phyloP scores from a whole-genome alignment of 2,888 invertebrate genomes.

The Andrena bicolor region DNA sequence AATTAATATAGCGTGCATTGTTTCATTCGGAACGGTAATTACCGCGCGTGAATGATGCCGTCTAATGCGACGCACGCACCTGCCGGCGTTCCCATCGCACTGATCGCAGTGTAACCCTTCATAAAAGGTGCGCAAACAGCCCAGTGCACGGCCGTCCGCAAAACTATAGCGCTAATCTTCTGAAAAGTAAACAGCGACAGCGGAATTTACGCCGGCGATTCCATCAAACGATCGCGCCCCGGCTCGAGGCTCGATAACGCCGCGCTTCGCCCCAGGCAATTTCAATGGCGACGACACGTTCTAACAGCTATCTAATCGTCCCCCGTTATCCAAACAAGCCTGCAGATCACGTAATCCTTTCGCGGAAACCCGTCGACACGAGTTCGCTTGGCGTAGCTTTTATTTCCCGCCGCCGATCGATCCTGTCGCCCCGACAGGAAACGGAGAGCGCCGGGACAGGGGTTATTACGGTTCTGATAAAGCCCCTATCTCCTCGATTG shows the following conservation, averaged over 20 bases:
- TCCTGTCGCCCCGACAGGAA: not conserved
- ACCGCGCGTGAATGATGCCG: not conserved
- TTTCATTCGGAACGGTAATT: not conserved
- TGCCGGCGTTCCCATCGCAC: not conserved
- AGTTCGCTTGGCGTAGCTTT: not conserved
- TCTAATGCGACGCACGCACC: not conserved
- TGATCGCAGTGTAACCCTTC: not conserved
- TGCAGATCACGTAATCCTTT: conserved; percentile 57
- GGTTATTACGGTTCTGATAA: conserved; percentile 9
- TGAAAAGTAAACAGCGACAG: conserved; percentile 32
- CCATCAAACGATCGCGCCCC: conserved; percentile 35
- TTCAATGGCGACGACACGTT: conserved; percentile 22
- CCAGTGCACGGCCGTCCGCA: not conserved
- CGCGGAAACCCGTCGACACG: conserved; percentile 52
- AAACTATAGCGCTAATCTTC: conserved; percentile 39
- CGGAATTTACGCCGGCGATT: conserved; percentile 42
- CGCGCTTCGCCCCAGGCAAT: conserved; percentile 30
- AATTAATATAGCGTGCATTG: not conserved
- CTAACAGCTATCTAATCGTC: conserved; percentile 53
- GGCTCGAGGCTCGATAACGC: conserved; percentile 38
- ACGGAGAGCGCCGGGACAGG: not conserved
- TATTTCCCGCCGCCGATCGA: conserved; percentile 5
- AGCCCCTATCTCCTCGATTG: not conserved
- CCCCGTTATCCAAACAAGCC: conserved; percentile 51
- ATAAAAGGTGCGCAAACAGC: not conserved